phyloP scores from a whole-genome alignment of 2,797 vertebrate genomes.

The Dromococcyx pavoninus region DNA sequence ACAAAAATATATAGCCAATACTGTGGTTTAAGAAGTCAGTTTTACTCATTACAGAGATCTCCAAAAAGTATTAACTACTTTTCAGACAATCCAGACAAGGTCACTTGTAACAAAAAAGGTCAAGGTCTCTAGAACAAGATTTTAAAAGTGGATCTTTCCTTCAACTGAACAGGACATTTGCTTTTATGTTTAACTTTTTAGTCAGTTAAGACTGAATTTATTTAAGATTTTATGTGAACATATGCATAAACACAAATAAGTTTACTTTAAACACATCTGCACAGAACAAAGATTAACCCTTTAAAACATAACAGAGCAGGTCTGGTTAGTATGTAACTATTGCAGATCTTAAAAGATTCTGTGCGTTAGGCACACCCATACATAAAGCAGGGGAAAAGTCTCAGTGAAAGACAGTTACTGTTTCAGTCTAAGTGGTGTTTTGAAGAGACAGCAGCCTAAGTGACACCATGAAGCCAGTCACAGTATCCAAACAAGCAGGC shows the following conservation, averaged over 20 bases:
- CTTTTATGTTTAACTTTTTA: slow-evolving; percentile 70
- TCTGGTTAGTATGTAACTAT: slow-evolving; percentile 80
- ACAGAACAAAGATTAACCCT: slow-evolving; percentile 71
- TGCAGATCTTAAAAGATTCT: slow-evolving; percentile 76
- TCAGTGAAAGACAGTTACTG: slow-evolving; percentile 66
- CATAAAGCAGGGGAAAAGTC: slow-evolving; percentile 68
- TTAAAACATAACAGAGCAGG: slow-evolving; percentile 75
- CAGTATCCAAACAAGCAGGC: slow-evolving; percentile 54
- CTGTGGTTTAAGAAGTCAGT: slow-evolving; percentile 72
- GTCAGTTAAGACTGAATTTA: slow-evolving; percentile 74
- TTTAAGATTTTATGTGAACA: slow-evolving; percentile 77
- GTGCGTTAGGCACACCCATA: slow-evolving; percentile 75
- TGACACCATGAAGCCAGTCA: slow-evolving; percentile 54
- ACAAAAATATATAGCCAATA: slow-evolving; percentile 80
- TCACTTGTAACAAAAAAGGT: slow-evolving; percentile 80
- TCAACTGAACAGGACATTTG: slow-evolving; percentile 80
- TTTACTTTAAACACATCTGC: slow-evolving; percentile 74
- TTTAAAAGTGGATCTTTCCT: slow-evolving; percentile 75
- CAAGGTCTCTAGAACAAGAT: slow-evolving; percentile 67
- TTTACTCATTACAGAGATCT: slow-evolving; percentile 73
- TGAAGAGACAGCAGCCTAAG: slow-evolving; percentile 70
- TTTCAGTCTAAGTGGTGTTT: slow-evolving; percentile 73
- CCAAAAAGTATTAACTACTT: slow-evolving; percentile 73
- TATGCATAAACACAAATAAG: slow-evolving; percentile 76
- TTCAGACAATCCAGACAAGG: slow-evolving; percentile 81